Evolutionary conservation across 2,888 invertebrate species (phyloP).

Genomic region (Trimorus sp.): DNA sequence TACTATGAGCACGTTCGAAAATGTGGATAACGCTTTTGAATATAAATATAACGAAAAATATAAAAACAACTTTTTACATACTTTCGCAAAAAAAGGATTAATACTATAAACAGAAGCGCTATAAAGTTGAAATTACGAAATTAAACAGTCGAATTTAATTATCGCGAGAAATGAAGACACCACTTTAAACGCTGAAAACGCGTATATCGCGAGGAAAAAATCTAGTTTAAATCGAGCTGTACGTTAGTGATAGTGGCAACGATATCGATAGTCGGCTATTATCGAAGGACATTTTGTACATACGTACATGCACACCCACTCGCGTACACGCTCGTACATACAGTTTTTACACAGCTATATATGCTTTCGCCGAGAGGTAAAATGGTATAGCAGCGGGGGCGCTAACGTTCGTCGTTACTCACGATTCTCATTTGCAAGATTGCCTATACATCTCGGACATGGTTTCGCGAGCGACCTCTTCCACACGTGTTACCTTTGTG

Average conservation of each 20-base stretch:
- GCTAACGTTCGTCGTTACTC: slow-evolving; percentile 79
- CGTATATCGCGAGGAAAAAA: slow-evolving; percentile 46
- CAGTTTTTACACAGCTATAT: slow-evolving; percentile 64
- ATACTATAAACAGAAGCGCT: too few species aligned
- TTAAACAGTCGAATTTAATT: slow-evolving; percentile 21
- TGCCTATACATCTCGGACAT: slow-evolving; percentile 79
- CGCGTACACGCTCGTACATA: slow-evolving; percentile 65
- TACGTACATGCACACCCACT: slow-evolving; percentile 63
- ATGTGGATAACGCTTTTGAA: too few species aligned
- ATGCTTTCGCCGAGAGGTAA: slow-evolving; percentile 65
- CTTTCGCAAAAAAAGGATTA: too few species aligned
- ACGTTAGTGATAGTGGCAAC: slow-evolving; percentile 61
- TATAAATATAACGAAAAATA: too few species aligned
- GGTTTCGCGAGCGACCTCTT: slow-evolving; percentile 71
- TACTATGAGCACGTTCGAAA: too few species aligned
- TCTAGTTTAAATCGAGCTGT: slow-evolving; percentile 61
- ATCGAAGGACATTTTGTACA: slow-evolving; percentile 72
- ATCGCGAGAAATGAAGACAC: slow-evolving; percentile 40
- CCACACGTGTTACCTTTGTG: slow-evolving; percentile 59
- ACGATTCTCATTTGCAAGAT: slow-evolving; percentile 81
- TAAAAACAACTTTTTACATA: too few species aligned
- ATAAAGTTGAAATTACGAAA: too few species aligned
- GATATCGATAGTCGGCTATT: slow-evolving; percentile 72
- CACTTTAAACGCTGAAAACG: slow-evolving; percentile 55
- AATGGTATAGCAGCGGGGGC: slow-evolving; percentile 71